Evolutionary conservation across 1,140 invertebrate species (phyloP), one percentile per base, ranked within the genome.

Genomic region (Nasonia giraulti): DNA sequence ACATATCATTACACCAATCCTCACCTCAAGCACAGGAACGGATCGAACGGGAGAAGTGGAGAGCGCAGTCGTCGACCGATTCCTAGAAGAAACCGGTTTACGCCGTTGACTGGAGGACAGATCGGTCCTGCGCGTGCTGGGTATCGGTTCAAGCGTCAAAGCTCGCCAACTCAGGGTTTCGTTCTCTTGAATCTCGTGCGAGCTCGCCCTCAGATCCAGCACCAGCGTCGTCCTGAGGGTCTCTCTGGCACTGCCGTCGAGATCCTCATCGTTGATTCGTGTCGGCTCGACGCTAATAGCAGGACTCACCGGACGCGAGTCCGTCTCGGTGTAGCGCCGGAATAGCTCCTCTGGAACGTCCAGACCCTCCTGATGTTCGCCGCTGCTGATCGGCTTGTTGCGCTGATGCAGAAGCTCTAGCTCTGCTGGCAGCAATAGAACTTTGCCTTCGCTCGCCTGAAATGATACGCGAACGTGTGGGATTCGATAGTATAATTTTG

Each of bases 231-330:
- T 90, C 5, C 91, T 89, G 7, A 44, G 88, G 84, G 88, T 83
- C 88, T 27, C 12, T 2, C 1, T 37, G 40, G 2, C 20, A 7
- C 23, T 1, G 12, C n/a, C 23, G 23, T 76, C 23, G 33, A 23
- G 23, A 23, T 6, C 71, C 85, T 82, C 27, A 87, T 75, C 8
- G 86, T 66, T 55, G 93, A 89, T 6, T 5, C 0, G 55, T 17
- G 55, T 94, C 95, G 88, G 95, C 0, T 95, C 95, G 4, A 96
- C 92, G 2, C 96, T 96, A 0, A 96, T 95, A 0, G 96, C 94
- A 14, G 96, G 96, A 0, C 96, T 97, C 85, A 96, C 91, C 3
- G 96, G 96, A 62, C 96, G 93, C 1, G 96, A 97, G 89, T 97
- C 96, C 5, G 96, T 97, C 86, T 97, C 96, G 1, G 96, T 96